Evolutionary conservation across 2,888 invertebrate species (phyloP), one percentile per base, ranked within the genome.

Genomic region (Chironomus riparius): DNA sequence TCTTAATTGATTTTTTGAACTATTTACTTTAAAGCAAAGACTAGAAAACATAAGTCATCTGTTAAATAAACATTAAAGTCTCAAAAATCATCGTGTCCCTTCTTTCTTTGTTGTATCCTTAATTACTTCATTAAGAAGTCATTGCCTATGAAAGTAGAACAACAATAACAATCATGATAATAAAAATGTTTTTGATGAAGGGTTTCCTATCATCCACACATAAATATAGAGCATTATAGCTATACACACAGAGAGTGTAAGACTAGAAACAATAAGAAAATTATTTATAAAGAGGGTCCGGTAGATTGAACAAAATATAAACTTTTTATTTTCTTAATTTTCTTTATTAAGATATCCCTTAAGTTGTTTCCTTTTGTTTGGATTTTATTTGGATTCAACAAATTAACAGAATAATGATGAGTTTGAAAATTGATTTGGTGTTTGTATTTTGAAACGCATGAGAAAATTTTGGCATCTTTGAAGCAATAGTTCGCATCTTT

Each of bases 101-200:
- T 15, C 21, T 68, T 68, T 24, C n/a, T 50, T 56, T 56, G 22
- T 70, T 22, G n/a, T 38, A 22, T 24, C 21, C 18, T 24, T 70
- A 12, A 70, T 70, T 56, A 24, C 50, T 70, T 70, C 70, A 70
- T 56, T 70, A 70, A 70, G 56, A 70, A 50, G 21, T 65, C 56
- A 56, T 56, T 18, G 15, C 38, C 56, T 56, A 18, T 18, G 18
- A 50, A 50, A 13, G 15, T n/a, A 50, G 56, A 56, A 15, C 47
- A 38, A 18, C 69, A 47, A 15, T 24, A n/a, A n/a, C 50, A 68
- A 13, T 5, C 15, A 24, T 38, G 69, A 47, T 47, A 21, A 6
- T 18, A 21, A 62, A 21, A 62, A 12, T 38, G 38, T 69, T 38
- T 38, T 38, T 38, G 38, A 38, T 13, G 50, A 70, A 48, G 24